phyloP scores from a whole-genome alignment of 2,797 vertebrate species.

The Eremophila alpestris region DNA sequence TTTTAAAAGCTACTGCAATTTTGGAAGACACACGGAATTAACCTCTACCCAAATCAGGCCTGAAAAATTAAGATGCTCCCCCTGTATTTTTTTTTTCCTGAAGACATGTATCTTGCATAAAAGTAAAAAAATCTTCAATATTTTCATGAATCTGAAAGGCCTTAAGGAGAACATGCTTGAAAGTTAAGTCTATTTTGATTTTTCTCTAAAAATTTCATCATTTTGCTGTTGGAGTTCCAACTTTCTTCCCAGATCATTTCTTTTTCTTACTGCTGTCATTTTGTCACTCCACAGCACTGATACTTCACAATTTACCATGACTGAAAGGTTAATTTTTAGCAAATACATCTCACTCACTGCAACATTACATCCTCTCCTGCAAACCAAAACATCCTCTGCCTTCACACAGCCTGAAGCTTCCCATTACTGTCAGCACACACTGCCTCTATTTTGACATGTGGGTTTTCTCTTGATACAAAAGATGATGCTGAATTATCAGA shows the following conservation, averaged over 20 bases:
- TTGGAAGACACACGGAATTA: rapidly evolving
- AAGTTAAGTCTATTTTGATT: neutral
- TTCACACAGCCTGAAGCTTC: neutral
- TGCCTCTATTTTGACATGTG: neutral
- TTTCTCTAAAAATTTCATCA: neutral
- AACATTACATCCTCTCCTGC: neutral
- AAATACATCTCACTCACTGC: neutral
- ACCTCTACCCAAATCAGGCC: neutral
- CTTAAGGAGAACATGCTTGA: neutral
- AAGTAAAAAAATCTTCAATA: neutral
- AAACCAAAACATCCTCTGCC: neutral
- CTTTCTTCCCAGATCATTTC: neutral
- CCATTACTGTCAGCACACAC: neutral
- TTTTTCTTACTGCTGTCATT: neutral
- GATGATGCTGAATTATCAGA: neutral
- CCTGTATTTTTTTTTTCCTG: rapidly evolving
- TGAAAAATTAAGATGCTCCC: rapidly evolving
- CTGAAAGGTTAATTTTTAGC: neutral
- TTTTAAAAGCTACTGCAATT: neutral
- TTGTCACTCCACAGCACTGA: neutral
- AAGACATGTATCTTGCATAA: neutral
- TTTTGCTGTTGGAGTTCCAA: neutral
- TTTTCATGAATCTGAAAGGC: neutral
- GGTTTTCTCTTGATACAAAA: neutral
- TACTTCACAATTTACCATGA: rapidly evolving